phyloP scores from a whole-genome alignment of 2,113 vertebrate genomes.

The Pedetes capensis region DNA sequence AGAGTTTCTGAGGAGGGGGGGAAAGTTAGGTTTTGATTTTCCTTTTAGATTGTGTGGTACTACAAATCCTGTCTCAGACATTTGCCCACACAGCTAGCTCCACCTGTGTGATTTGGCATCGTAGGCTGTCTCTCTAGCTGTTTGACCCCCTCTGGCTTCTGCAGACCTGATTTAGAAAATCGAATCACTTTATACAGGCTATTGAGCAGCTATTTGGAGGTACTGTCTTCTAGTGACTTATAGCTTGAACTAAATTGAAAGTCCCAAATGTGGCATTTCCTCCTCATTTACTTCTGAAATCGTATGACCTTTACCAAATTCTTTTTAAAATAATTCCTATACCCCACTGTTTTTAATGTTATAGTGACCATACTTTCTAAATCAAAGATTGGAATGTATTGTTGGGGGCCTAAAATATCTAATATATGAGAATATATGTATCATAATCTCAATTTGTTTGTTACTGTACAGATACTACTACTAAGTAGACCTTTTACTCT shows the following conservation, averaged over 20 bases:
- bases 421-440: fast-evolving
- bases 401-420: not conserved
- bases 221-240: slow-evolving; percentile 31
- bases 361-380: not conserved
- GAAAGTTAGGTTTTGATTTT: not conserved
- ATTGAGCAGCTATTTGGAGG: not conserved
- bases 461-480: not conserved
- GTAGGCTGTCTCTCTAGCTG: not conserved
- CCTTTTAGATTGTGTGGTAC: not conserved
- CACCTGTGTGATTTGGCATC: not conserved
- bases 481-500: not conserved
- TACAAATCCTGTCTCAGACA: not conserved
- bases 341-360: not conserved
- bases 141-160: not conserved
- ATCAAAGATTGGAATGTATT: not conserved
- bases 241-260: not conserved
- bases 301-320: not conserved
- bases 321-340: not conserved
- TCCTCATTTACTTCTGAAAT: not conserved
- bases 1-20: not conserved
- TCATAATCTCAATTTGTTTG: not conserved
- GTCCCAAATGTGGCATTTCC: not conserved
- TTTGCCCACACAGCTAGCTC: not conserved
- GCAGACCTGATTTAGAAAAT: slow-evolving; percentile 32
- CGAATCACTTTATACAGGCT: slow-evolving; percentile 11